Percentiles rank a stretch among this genome's conserved stretches.
phyloP scores from a whole-genome alignment of 1,140 invertebrate species.

The Manduca sexta region DNA sequence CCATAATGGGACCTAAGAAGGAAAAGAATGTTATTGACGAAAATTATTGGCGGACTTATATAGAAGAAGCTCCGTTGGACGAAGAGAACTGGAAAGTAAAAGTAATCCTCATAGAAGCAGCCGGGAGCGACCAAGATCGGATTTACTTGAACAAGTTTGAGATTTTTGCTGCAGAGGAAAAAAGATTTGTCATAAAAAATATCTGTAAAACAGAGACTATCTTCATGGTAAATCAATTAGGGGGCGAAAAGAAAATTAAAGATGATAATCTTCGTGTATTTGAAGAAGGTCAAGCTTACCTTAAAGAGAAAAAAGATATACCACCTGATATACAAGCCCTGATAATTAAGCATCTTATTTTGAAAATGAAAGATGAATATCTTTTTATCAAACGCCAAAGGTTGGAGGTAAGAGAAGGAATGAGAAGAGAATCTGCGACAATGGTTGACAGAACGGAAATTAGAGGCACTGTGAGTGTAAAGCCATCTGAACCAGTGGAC shows the following conservation, averaged over 20 bases:
- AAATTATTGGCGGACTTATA: conserved; percentile 43
- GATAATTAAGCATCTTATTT: conserved; percentile 60
- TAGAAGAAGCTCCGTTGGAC: conserved; percentile 43
- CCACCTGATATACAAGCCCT: conserved; percentile 57
- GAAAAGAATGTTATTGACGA: conserved; percentile 31
- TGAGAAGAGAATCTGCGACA: conserved; percentile 49
- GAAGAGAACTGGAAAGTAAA: conserved; percentile 52
- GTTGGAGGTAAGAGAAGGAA: conserved; percentile 51
- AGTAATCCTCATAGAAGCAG: conserved; percentile 55
- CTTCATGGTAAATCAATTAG: conserved; percentile 66
- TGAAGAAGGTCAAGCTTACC: conserved; percentile 49
- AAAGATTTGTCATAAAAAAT: conserved; percentile 67
- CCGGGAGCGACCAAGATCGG: conserved; percentile 56
- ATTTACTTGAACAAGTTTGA: conserved; percentile 64
- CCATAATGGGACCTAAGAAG: conserved; percentile 48
- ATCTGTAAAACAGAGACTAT: conserved; percentile 66
- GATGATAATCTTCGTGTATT: conserved; percentile 58
- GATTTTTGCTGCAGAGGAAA: conserved; percentile 50
- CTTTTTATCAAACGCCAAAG: conserved; percentile 53
- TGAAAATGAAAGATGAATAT: conserved; percentile 64
- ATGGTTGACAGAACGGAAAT: conserved; percentile 53
- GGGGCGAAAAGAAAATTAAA: conserved; percentile 58
- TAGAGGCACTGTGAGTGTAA: conserved; percentile 34
- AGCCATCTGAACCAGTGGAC: conserved; percentile 16
- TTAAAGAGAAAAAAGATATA: conserved; percentile 60